phyloP scores from a whole-genome alignment of 2,888 invertebrate genomes.

The Eutolmus rufibarbis region DNA sequence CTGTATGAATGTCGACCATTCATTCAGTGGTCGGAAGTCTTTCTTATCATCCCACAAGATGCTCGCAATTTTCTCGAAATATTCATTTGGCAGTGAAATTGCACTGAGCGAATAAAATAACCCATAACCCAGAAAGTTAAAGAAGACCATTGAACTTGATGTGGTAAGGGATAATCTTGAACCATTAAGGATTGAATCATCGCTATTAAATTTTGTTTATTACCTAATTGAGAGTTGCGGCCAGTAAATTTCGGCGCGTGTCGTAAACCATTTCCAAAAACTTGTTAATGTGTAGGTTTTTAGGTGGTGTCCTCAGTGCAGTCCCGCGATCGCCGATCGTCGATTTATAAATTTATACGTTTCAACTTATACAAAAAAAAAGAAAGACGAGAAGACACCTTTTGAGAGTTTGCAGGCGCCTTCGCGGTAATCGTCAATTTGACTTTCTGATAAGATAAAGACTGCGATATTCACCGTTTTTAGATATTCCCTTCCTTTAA shows the following conservation, averaged over 20 bases:
- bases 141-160: neutral
- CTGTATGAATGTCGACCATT: constrained; percentile 1
- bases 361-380: neutral
- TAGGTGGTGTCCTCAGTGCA: neutral
- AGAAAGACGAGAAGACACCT: neutral
- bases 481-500: constrained; percentile 22
- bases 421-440: constrained; percentile 28
- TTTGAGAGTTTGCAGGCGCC: constrained; percentile 18
- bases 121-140: neutral
- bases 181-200: neutral
- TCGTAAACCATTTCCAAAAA: neutral
- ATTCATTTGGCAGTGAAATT: neutral
- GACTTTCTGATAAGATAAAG: constrained; percentile 39
- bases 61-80: neutral
- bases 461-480: constrained; percentile 26
- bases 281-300: neutral
- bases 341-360: neutral
- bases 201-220: neutral
- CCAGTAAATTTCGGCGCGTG: neutral
- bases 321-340: neutral
- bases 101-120: neutral
- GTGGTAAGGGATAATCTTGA: neutral
- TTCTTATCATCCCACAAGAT: neutral
- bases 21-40: constrained; percentile 1
- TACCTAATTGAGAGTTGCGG: neutral